Conservation (phyloP, 2,797 vertebrate genomes). For the Lacerta bilineata region DNA sequence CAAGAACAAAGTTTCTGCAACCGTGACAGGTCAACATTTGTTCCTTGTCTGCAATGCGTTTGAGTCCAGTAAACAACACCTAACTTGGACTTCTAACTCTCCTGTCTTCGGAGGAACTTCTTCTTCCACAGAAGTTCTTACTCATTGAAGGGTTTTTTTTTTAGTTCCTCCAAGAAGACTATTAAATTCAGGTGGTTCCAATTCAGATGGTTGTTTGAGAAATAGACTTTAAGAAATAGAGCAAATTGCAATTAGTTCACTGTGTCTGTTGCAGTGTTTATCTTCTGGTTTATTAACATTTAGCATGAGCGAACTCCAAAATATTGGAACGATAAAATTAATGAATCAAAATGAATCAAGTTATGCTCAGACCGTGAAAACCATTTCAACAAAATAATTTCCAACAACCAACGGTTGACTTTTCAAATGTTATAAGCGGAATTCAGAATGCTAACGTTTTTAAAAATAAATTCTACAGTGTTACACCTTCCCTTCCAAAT, state of each 20-base stretch:
- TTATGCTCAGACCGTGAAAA: neutral
- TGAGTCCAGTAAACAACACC: neutral
- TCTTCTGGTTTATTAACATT: neutral
- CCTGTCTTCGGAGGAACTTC: neutral
- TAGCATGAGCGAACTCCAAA: neutral
- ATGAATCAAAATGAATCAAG: neutral
- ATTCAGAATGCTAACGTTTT: too few species aligned
- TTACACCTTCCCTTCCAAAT: neutral
- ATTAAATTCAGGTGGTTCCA: neutral
- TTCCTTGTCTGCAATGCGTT: neutral
- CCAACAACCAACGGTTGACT: neutral
- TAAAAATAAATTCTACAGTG: too few species aligned
- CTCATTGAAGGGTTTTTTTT: neutral
- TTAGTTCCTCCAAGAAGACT: neutral
- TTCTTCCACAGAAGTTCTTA: neutral
- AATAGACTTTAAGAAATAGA: neutral
- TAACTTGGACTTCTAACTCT: neutral
- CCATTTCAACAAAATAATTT: neutral
- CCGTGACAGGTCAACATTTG: neutral
- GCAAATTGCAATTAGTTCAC: neutral
- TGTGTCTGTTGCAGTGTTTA: neutral
- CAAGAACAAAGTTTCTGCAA: conserved; percentile 1
- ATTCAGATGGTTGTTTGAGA: neutral
- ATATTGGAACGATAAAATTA: neutral
- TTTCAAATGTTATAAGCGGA: too few species aligned